Percentiles rank a stretch among this genome's conserved stretches.
phyloP scores from a whole-genome alignment of 2,888 invertebrate genomes.

The Amphimallon solstitiale region DNA sequence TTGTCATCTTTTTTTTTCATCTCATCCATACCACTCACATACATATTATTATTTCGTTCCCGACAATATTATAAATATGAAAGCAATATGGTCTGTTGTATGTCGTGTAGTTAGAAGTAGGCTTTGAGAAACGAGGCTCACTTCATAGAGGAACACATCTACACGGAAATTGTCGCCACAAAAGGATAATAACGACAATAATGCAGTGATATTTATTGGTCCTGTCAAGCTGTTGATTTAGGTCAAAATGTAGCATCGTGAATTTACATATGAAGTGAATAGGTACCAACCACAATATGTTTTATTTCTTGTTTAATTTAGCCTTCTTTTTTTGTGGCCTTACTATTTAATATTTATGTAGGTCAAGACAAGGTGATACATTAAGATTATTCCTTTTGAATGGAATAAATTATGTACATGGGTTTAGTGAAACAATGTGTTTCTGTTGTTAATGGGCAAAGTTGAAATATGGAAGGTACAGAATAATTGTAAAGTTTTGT shows the following conservation, averaged over 20 bases:
- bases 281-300: no score
- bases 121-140: slow-evolving; percentile 16
- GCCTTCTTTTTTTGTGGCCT: no score
- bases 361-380: no score
- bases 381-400: no score
- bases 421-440: no score
- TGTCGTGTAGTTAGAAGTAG: no score
- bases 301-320: no score
- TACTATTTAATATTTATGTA: no score
- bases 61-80: slow-evolving; percentile 33
- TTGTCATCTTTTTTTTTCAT: slow-evolving; percentile 34
- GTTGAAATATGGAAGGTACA: no score
- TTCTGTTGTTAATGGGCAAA: no score
- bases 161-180: slow-evolving; percentile 4
- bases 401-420: no score
- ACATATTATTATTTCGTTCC: slow-evolving; percentile 22
- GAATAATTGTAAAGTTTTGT: no score
- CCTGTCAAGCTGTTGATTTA: slow-evolving; percentile 8
- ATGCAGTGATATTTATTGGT: slow-evolving; percentile 8
- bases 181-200: slow-evolving; percentile 11
- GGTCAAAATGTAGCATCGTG: not conserved
- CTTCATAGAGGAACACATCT: not conserved
- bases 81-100: slow-evolving; percentile 8
- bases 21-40: not conserved
- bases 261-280: slow-evolving; percentile 1